Conservation (phyloP, 2,888 invertebrate species). For the Sabatieria punctata region DNA sequence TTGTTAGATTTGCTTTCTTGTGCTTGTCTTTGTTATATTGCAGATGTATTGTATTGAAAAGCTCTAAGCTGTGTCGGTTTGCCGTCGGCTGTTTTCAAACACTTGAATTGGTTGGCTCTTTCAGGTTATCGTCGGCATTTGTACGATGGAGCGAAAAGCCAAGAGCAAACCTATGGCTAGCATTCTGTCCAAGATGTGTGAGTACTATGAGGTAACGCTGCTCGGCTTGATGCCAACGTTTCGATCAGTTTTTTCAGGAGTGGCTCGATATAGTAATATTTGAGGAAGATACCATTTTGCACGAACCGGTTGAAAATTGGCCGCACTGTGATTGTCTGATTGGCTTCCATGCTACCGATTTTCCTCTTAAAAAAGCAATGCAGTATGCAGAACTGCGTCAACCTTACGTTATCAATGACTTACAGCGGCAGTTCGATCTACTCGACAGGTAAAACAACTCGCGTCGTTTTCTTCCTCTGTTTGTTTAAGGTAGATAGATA, state of each 20-base stretch:
- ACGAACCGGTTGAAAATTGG: constrained; percentile 92
- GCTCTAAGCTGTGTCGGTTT: no score
- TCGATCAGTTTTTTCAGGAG: no score
- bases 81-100: no score
- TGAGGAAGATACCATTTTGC: constrained; percentile 82
- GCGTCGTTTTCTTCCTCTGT: constrained; percentile 9
- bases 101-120: no score
- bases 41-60: no score
- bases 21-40: no score
- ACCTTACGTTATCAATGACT: constrained; percentile 89
- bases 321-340: constrained; percentile 92
- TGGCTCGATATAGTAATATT: constrained; percentile 51
- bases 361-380: constrained; percentile 92
- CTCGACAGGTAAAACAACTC: constrained; percentile 58
- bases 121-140: constrained; percentile 92
- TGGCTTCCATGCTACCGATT: constrained; percentile 48
- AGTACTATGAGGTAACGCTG: constrained; percentile 51
- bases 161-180: constrained; percentile 98
- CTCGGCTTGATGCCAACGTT: no score
- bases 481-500: constrained; percentile 7
- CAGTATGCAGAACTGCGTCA: constrained; percentile 76
- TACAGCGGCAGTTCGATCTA: constrained; percentile 94
- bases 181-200: constrained; percentile 80
- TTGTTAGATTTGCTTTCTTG: no score
- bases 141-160: constrained; percentile 95